Percentiles rank a stretch among this genome's conserved stretches.
Evolutionary conservation across 2,888 invertebrate species (phyloP).

Genomic region (Calephelis perditalis): DNA sequence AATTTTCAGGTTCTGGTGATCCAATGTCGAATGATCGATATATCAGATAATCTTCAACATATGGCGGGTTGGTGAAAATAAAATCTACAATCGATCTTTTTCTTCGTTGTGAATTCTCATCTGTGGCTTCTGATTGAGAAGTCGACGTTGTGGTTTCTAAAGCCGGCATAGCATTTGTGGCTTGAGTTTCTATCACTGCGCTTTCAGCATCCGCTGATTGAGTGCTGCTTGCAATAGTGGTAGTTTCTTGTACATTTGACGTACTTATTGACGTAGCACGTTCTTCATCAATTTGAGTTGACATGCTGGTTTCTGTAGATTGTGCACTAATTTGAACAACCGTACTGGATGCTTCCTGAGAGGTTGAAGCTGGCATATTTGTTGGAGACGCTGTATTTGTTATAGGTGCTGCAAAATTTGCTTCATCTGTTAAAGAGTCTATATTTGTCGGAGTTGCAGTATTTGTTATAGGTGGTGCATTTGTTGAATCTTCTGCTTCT

Average conservation of each 20-base stretch:
- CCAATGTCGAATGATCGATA: conserved; percentile 60
- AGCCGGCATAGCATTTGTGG: conserved; percentile 24
- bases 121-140: conserved; percentile 30
- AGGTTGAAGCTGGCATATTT: background rate
- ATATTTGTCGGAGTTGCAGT: conserved; percentile 16
- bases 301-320: background rate
- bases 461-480: conserved; percentile 26
- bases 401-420: background rate
- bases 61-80: conserved; percentile 58
- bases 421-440: conserved; percentile 12
- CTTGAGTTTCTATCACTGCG: conserved; percentile 14
- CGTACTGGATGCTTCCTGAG: background rate
- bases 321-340: background rate
- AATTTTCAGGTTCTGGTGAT: conserved; percentile 39
- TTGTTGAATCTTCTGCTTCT: conserved; percentile 33
- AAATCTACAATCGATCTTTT: conserved; percentile 68
- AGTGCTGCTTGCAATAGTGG: background rate
- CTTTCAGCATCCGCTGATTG: background rate
- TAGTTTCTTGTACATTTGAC: background rate
- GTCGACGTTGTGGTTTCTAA: conserved; percentile 27
- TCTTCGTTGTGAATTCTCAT: conserved; percentile 56
- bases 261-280: background rate
- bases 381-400: background rate
- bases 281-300: background rate
- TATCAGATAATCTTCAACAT: conserved; percentile 53